Evolutionary conservation across 2,113 vertebrate genomes (phyloP).

Genomic region (Zosterops borbonicus): DNA sequence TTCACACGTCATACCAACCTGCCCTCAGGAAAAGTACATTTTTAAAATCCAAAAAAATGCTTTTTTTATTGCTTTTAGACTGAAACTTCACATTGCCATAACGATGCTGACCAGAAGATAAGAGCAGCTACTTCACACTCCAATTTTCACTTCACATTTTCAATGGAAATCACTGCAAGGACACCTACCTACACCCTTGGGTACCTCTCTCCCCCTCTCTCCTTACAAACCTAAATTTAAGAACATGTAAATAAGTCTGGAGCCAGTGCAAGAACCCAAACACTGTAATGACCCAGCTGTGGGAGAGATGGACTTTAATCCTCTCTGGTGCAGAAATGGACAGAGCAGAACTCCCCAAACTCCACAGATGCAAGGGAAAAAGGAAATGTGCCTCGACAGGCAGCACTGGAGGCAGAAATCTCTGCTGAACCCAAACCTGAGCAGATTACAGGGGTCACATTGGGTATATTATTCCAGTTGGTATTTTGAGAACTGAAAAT

Average conservation of each 20-base stretch:
- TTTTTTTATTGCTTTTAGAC: background rate
- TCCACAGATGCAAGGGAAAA: fast-evolving
- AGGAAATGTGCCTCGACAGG: background rate
- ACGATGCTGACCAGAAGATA: background rate
- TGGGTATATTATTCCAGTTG: background rate
- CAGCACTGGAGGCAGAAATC: background rate
- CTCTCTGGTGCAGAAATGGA: background rate
- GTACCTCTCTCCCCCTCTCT: background rate
- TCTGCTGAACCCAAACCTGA: background rate
- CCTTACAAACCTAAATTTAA: background rate
- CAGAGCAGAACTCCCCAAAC: background rate
- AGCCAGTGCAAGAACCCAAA: background rate
- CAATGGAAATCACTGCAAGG: background rate
- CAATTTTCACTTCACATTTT: background rate
- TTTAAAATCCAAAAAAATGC: background rate
- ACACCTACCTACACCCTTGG: background rate
- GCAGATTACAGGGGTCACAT: background rate
- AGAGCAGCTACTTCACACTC: background rate
- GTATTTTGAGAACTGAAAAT: background rate
- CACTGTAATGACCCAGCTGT: background rate
- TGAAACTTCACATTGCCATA: background rate
- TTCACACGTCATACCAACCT: background rate
- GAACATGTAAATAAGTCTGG: background rate
- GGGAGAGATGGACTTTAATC: background rate
- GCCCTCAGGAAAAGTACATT: background rate